Evolutionary conservation across 1,140 invertebrate species (phyloP), one percentile per base, ranked within the genome.

Genomic region (Micrasema minimum): DNA sequence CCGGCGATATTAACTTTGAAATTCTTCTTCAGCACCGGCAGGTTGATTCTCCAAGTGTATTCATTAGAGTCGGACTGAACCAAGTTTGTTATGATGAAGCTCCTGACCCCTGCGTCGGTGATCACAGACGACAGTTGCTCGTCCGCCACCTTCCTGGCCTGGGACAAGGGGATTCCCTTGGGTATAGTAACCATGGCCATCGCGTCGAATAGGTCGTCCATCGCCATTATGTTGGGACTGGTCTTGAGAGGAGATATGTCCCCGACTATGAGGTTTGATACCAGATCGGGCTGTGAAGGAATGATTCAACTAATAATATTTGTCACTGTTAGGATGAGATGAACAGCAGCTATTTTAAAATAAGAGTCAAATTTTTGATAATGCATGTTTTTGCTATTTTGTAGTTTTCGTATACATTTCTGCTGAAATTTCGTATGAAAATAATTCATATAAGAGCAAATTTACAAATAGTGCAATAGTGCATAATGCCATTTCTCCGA

Each of bases 11-110:
- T 80, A 12, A 86, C 78, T 12, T 87, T 77, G 69, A 93, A 89
- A 74, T 89, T 90, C 26, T 88, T 80, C 43, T 87, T 85, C 51
- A 97, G 78, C 10, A 88, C 85, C 62, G 89, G 83, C 18, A 96
- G 79, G 84, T 95, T 95, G 0, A 92, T 79, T 71, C 90, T 87
- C 92, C 93, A 95, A 50, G 83, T 83, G 68, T 88, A 89, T 59
- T 83, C 80, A n/a, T 87, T 87, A 22, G 85, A 80, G 75, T 88
- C 86, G 20, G 84, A 86, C 79, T 90, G 87, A 11, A 89, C 83
- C 9, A 96, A 80, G 78, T 96, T 96, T n/a, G 91, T 93, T 14
- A 94, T 80, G 22, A 96, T 81, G 80, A 95, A 95, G 77, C 92
- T 84, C 68, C 82, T 79, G 20, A 84, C 72, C 46, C 81, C 82